These are phyloP conservation scores for Bos indicus DNA, from an alignment of 2,113 vertebrate genomes.

Conservation along the genomic window DNA sequence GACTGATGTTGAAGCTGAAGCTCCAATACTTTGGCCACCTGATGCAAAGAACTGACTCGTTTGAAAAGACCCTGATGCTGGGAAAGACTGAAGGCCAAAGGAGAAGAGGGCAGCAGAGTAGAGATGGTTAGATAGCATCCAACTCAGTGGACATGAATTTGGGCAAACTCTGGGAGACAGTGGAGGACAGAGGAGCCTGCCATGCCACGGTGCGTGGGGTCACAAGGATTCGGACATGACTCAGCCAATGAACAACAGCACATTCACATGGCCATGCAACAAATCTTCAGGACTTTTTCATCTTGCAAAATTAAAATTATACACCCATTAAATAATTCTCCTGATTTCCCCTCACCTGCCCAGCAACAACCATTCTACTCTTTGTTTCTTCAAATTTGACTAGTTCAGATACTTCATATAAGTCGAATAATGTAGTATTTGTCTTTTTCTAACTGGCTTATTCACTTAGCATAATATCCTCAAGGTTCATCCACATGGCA, in stretches of 20 bases:
- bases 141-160: background rate
- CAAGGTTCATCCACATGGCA: background rate
- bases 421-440: background rate
- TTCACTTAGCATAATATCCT: background rate
- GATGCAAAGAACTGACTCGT: background rate
- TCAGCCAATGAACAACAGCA: background rate
- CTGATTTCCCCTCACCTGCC: no score
- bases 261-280: background rate
- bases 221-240: background rate
- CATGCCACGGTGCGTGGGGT: background rate
- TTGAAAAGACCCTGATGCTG: background rate
- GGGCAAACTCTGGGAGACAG: background rate
- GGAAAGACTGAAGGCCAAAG: background rate
- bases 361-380: background rate
- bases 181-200: background rate
- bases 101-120: background rate
- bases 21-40: background rate
- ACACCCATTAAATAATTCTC: background rate
- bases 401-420: background rate
- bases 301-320: background rate
- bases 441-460: background rate
- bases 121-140: background rate
- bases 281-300: background rate
- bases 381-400: background rate
- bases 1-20: background rate